Evolutionary conservation across 37 sponge, comb jelly and placozoan genomes (phyloP), one percentile per base, ranked within the genome.

Genomic region (Aplysina aerophoba): DNA sequence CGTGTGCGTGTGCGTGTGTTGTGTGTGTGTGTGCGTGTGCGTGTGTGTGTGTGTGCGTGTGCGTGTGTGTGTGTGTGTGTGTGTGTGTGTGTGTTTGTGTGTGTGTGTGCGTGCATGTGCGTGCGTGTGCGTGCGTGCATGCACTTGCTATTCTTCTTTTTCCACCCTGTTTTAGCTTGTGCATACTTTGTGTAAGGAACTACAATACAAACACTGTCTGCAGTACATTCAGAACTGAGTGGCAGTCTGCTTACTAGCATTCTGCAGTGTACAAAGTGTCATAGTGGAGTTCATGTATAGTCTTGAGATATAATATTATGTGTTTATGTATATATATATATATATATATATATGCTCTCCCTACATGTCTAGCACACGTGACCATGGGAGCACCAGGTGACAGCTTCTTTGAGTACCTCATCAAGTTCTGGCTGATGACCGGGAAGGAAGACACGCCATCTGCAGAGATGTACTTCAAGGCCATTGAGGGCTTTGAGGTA

Each of bases 321-420:
- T 62, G 63, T 62, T 5, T 62, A 14, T 62, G 63, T 62, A 14
- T 62, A 14, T 62, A 14, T 62, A 14, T 25, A 14, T 25, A 14
- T 62, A 14, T 25, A 6, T 69, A 27, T 69, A 35, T 28, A 11
- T 62, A 14, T 62, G 63, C 11, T 6, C 50, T 8, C 50, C 50
- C 53, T 21, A 62, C 56, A 13, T 4, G 24, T 39, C 25, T 59
- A 87, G 87, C 4, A 4, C 89, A 90, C 16, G 79, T 89, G 4
- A 89, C 94, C 1, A 65, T 95, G 28, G 96, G 96, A 17, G 96
- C 93, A 37, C 81, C 90, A 17, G 96, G 93, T 2, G 96, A 95
- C 57, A 95, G 96, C 65, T 95, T 93, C 84, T 95, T 91, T 73
- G 96, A 95, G 80, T 95, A 95, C 84, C 84, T 95, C 21, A 74